Evolutionary conservation across 2,888 invertebrate species (phyloP), one percentile per base, ranked within the genome.

Genomic region (Brenthis daphne): DNA sequence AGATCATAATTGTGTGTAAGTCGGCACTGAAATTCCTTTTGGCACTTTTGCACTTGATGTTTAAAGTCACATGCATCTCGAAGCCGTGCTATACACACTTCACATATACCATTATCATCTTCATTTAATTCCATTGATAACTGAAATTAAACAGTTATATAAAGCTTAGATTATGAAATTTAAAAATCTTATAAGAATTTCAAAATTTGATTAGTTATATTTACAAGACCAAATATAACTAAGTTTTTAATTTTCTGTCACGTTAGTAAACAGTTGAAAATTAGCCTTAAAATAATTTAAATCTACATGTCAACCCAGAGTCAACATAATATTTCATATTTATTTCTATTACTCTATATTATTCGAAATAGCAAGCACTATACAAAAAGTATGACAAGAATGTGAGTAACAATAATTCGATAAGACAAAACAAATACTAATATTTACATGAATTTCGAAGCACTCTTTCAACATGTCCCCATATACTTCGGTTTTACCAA

Each of bases 391-490:
- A 6, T 50, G 16, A 13, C 14, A 53, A 24, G 29, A 58, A 51
- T 57, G 8, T 64, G 3, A 24, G 33, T 58, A 12, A 33, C 5
- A 54, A 13, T 3, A 43, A 50, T 12, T 24, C 20, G 58, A 12
- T 8, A 60, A 63, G 37, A 20, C 14, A 54, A 43, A 37, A 54
- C 14, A 54, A 54, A 53, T 14, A 53, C 14, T 16, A 53, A 51
- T 72, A 76, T 68, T 86, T 87, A 91, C 91, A 73, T 87, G 80
- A 72, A 91, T 87, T 79, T 89, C 87, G 72, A 90, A 92, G 82
- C 91, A 92, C 76, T 92, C 89, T 73, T 86, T 89, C 43, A 92
- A 72, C 87, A 92, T 88, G 74, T 89, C 88, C 48, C 82, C 82
- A 70, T 87, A 92, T 57, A 89, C 75, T 83, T 90, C 91, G 0